Conservation (phyloP, 2,888 invertebrate species). For the Acleris sparsana region DNA sequence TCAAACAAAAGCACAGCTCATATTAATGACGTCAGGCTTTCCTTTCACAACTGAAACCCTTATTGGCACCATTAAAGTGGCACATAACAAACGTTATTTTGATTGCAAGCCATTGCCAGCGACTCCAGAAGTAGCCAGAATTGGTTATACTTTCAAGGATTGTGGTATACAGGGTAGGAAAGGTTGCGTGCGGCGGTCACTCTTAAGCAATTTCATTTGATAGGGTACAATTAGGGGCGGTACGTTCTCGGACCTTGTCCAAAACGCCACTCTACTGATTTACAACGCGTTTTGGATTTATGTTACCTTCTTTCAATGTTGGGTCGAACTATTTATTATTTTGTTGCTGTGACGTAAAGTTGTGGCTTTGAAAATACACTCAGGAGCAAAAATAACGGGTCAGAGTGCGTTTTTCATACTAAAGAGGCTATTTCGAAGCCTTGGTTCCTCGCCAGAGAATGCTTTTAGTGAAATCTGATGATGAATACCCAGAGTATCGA, state of each 20-base stretch:
- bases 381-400: no score
- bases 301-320: conserved; percentile 15
- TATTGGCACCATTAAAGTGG: conserved; percentile 36
- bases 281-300: conserved; percentile 33
- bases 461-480: no score
- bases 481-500: no score
- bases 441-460: no score
- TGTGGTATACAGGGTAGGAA: background rate
- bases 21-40: conserved; percentile 31
- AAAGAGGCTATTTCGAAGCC: no score
- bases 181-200: conserved; percentile 31
- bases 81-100: conserved; percentile 36
- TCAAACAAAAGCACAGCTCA: conserved; percentile 17
- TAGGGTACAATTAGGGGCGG: conserved; percentile 34
- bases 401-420: no score
- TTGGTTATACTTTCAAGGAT: background rate
- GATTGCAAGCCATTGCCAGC: conserved; percentile 26
- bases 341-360: background rate
- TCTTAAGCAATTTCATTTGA: conserved; percentile 35
- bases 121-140: conserved; percentile 10
- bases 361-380: no score
- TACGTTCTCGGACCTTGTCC: conserved; percentile 29
- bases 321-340: conserved; percentile 22
- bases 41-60: conserved; percentile 32
- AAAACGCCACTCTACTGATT: conserved; percentile 18